Conservation (phyloP, 2,113 vertebrate genomes). For the Melanerpes formicivorus region DNA sequence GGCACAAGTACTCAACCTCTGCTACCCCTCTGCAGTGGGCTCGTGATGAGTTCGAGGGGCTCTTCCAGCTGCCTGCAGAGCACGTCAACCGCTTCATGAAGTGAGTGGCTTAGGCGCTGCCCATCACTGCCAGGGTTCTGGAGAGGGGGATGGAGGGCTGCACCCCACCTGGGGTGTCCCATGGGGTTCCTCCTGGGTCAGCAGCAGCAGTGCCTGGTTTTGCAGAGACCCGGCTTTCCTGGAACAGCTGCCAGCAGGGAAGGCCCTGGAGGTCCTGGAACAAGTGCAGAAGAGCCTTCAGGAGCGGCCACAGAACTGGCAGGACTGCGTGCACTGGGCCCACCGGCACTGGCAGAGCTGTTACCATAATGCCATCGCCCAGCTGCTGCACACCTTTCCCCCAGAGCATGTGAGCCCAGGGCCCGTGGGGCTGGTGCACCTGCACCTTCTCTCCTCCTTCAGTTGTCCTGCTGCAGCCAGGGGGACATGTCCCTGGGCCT, state of each 20-base stretch:
- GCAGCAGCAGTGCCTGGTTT: not conserved
- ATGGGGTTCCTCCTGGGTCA: accelerated
- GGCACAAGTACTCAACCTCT: not conserved
- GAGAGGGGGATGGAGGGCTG: accelerated
- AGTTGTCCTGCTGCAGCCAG: accelerated
- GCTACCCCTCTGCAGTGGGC: conserved; percentile 34
- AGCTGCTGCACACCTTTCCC: conserved; percentile 81
- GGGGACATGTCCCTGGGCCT: not conserved
- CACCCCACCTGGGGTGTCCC: accelerated
- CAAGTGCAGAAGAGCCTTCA: conserved; percentile 66
- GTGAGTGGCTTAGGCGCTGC: conserved; percentile 29
- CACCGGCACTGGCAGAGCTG: conserved; percentile 77
- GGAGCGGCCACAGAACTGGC: conserved; percentile 71
- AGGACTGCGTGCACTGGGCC: conserved; percentile 83
- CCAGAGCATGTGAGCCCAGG: conserved; percentile 58
- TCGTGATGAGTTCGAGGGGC: conserved; percentile 59
- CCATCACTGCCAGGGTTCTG: accelerated
- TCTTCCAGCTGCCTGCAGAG: conserved; percentile 60
- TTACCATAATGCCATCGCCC: conserved; percentile 75
- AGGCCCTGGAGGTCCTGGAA: conserved; percentile 75
- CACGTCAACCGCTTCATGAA: conserved; percentile 37
- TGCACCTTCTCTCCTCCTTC: accelerated
- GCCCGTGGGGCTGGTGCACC: accelerated
- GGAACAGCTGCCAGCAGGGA: conserved; percentile 15
- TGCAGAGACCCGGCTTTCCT: conserved; percentile 75